Evolutionary conservation across 1,140 invertebrate genomes (phyloP), one percentile per base, ranked within the genome.

Genomic region (Olivierus martensii): DNA sequence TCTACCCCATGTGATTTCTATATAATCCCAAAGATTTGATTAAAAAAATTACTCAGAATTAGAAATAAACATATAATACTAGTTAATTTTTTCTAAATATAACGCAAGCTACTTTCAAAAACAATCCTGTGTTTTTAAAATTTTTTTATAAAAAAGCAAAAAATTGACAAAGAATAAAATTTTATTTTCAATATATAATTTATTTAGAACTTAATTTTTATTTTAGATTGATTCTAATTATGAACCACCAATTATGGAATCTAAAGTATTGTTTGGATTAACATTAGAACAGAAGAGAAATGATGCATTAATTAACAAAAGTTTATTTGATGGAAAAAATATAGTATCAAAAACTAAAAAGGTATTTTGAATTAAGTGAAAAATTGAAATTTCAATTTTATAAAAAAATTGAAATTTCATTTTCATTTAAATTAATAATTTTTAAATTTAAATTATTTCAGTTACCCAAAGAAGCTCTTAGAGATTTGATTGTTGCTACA

Each of bases 401-500:
- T 22, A 18, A 22, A n/a, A n/a, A n/a, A n/a, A n/a, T n/a, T n/a
- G n/a, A n/a, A 43, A 22, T 43, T 43, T 43, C 3, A 43, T 3
- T 3, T 6, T 17, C 9, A 43, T 18, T 9, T 43, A 9, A 17
- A 18, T 17, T 17, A 6, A 22, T 18, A 39, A 43, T 43, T 43
- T 43, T 18, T 43, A 18, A 39, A 43, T 43, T 43, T 9, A 43
- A 43, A 43, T 18, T 6, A 6, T 22, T 43, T 43, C 63, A 79
- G 68, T 57, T 98, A 5, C 75, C 85, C 0, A 77, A 83, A 38
- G 70, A 68, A 39, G 91, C 87, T 14, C 64, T 92, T 3, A 75
- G 90, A 48, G 93, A 98, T 73, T 72, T 98, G 12, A 88, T 94
- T 45, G 87, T 98, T 0, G 94, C 94, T 0, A 94, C 89, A 0